These are phyloP conservation scores for Pipa parva DNA, from an alignment of 2,113 vertebrate genomes.

Conservation along the genomic window DNA sequence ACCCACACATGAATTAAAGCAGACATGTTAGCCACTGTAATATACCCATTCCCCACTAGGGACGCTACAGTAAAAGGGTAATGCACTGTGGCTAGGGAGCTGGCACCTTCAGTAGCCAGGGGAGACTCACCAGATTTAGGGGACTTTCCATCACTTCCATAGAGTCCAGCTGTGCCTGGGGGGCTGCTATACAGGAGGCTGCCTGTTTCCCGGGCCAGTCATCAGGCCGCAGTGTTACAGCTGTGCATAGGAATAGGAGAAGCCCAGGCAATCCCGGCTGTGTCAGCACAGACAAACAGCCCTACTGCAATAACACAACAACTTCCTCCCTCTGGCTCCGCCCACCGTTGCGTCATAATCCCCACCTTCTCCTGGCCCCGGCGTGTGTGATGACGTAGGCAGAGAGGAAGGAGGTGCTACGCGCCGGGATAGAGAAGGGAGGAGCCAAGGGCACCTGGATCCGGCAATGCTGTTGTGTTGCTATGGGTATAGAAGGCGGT, in stretches of 20 bases:
- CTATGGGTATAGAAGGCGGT: too few species aligned
- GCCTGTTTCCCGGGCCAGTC: conserved; percentile 33
- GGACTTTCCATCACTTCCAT: conserved; percentile 96
- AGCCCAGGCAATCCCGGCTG: neutral
- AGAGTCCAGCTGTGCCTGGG: conserved; percentile 52
- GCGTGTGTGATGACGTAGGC: neutral
- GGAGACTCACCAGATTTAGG: conserved; percentile 88
- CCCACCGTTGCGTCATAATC: neutral
- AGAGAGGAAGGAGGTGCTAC: too few species aligned
- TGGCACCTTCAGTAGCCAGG: too few species aligned
- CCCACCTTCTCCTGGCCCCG: neutral
- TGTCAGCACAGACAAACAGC: conserved; percentile 46
- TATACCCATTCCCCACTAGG: too few species aligned
- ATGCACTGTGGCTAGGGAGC: neutral
- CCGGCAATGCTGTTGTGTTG: too few species aligned
- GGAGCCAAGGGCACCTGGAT: too few species aligned
- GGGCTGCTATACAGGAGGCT: conserved; percentile 12
- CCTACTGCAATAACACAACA: conserved; percentile 44
- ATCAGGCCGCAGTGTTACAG: conserved; percentile 20
- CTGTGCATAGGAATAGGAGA: conserved; percentile 21
- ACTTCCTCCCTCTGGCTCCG: conserved; percentile 6
- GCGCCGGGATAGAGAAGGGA: too few species aligned
- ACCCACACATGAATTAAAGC: too few species aligned
- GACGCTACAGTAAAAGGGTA: too few species aligned
- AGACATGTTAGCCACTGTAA: too few species aligned